These are phyloP conservation scores for Chaenodraco wilsoni DNA, from an alignment of 2,797 vertebrate species.

Conservation along the genomic window DNA sequence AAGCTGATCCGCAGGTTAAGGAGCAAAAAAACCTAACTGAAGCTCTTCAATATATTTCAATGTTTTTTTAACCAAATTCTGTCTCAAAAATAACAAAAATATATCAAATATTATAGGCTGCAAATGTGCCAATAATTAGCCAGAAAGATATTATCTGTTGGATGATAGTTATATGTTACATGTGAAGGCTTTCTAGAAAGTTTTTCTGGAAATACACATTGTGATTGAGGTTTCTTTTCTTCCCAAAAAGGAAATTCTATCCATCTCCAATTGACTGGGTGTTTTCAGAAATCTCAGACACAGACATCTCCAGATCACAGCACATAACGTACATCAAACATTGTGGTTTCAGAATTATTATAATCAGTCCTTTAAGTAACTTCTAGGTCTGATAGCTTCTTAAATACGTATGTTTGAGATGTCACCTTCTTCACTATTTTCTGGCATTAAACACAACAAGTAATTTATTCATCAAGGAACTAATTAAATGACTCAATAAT, in stretches of 20 bases:
- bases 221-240: too few relatives aligned
- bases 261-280: background rate
- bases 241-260: background rate
- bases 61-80: background rate
- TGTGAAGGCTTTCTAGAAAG: background rate
- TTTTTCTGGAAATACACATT: background rate
- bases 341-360: background rate
- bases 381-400: too few relatives aligned
- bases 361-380: too few relatives aligned
- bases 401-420: constrained; percentile 1
- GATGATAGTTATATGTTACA: background rate
- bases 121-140: background rate
- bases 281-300: background rate
- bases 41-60: background rate
- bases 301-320: background rate
- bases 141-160: background rate
- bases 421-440: background rate
- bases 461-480: background rate
- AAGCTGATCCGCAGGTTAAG: background rate
- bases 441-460: constrained; percentile 1
- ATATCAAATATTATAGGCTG: background rate
- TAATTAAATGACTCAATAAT: constrained; percentile 23
- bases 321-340: background rate
- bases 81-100: background rate
- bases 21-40: background rate